phyloP scores from a whole-genome alignment of 2,797 vertebrate species.

The Gobionotothen gibberifrons region DNA sequence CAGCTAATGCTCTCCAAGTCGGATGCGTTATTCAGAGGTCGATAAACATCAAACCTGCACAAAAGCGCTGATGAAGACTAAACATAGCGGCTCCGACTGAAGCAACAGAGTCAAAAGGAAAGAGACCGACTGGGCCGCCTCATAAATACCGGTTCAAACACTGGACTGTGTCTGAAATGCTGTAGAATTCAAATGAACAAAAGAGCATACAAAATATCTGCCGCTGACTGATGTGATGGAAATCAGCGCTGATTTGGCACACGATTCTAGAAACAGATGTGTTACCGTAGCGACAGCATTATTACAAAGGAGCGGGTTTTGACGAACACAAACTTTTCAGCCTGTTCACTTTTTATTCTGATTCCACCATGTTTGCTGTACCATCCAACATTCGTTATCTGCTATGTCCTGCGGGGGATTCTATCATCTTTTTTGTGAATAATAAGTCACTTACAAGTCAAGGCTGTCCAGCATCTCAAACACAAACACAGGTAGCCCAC shows the following conservation, averaged over 20 bases:
- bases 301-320: not conserved
- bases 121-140: constrained; percentile 15
- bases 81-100: constrained; percentile 18
- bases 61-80: constrained; percentile 32
- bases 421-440: constrained; percentile 35
- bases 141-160: constrained; percentile 16
- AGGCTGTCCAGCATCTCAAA: constrained; percentile 36
- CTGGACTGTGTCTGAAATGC: constrained; percentile 36
- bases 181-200: not conserved
- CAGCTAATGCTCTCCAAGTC: constrained; percentile 26
- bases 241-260: constrained; percentile 29
- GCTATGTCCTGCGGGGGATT: constrained; percentile 18
- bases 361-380: constrained; percentile 12
- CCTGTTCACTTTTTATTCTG: not conserved
- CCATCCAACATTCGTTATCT: constrained; percentile 27
- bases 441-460: constrained; percentile 32
- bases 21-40: constrained; percentile 24
- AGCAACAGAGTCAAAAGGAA: constrained; percentile 13
- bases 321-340: constrained; percentile 44
- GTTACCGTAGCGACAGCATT: constrained; percentile 63
- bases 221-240: constrained; percentile 13
- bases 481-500: constrained; percentile 34
- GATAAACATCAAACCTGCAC: constrained; percentile 39
- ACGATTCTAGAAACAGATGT: constrained; percentile 15
- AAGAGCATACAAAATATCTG: constrained; percentile 8